Percentiles rank a stretch among this genome's conserved stretches.
Conservation (phyloP, 2,888 invertebrate genomes). For the Tenthredo distinguenda region DNA sequence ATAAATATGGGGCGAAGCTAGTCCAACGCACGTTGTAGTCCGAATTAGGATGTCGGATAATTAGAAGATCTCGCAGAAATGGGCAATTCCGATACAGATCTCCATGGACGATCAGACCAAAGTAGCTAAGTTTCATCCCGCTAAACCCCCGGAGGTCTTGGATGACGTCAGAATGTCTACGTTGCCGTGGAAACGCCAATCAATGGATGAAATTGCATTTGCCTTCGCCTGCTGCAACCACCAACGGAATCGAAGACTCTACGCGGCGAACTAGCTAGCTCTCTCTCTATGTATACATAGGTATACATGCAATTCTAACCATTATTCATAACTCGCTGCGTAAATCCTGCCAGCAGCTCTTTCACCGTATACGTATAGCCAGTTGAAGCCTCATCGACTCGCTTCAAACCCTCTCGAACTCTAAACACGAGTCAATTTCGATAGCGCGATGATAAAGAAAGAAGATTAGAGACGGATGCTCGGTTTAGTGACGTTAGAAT, state of each 20-base stretch:
- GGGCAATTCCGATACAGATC: slow-evolving; percentile 15
- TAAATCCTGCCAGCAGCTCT: background rate
- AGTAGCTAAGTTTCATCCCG: slow-evolving; percentile 41
- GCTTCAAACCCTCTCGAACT: background rate
- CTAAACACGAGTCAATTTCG: background rate
- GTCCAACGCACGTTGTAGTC: background rate
- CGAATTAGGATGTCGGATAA: slow-evolving; percentile 31
- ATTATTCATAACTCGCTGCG: slow-evolving; percentile 30
- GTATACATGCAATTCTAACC: background rate
- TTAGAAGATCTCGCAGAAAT: slow-evolving; percentile 18
- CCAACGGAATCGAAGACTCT: slow-evolving; percentile 36
- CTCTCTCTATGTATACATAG: background rate
- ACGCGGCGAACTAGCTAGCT: background rate
- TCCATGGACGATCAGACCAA: background rate
- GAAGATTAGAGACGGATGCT: background rate
- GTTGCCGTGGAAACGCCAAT: slow-evolving; percentile 68
- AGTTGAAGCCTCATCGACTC: background rate
- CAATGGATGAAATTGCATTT: slow-evolving; percentile 71
- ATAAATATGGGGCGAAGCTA: background rate
- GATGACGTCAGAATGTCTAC: slow-evolving; percentile 60
- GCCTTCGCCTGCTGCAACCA: slow-evolving; percentile 58
- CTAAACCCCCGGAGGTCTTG: slow-evolving; percentile 53
- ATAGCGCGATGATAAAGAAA: background rate
- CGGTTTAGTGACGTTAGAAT: background rate
- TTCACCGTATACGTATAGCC: background rate